These are phyloP conservation scores for Xylocopa sonorina DNA, from an alignment of 1,140 invertebrate species.

Conservation along the genomic window DNA sequence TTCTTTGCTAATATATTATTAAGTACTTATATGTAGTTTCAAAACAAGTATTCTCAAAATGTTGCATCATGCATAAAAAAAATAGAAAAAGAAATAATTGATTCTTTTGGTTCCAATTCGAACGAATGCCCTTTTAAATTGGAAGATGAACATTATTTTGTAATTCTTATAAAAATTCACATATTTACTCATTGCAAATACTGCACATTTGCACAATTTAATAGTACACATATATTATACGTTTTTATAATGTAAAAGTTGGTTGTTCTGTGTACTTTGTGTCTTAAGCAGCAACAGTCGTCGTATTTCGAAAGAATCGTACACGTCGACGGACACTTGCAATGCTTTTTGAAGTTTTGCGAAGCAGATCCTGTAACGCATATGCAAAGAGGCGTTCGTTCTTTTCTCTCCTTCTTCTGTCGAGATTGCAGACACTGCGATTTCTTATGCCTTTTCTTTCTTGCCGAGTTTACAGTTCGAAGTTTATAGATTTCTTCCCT, in stretches of 20 bases:
- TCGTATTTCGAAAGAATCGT: slow-evolving; percentile 19
- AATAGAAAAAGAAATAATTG: no score
- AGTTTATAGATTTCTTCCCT: background rate
- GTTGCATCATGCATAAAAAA: no score
- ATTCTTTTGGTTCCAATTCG: no score
- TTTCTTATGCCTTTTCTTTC: slow-evolving; percentile 2
- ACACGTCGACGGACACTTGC: slow-evolving; percentile 7
- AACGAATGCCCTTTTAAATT: no score
- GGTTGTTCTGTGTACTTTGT: slow-evolving; percentile 1
- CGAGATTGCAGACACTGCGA: background rate
- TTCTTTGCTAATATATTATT: no score
- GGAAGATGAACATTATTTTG: no score
- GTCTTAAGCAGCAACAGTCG: slow-evolving; percentile 16
- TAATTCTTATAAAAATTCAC: no score
- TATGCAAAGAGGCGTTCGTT: slow-evolving; percentile 31
- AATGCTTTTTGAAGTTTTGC: background rate
- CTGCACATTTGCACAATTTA: background rate
- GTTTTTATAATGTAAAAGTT: background rate
- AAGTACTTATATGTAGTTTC: no score
- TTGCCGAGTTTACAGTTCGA: background rate
- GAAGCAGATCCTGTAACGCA: slow-evolving; percentile 33
- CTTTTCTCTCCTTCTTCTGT: background rate
- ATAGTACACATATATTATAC: no score
- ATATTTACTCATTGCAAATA: background rate
- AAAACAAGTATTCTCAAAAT: no score